These are phyloP conservation scores for Cladopsammia gracilis DNA, from an alignment of 64 coral and sea anemone genomes.

Conservation along the genomic window DNA sequence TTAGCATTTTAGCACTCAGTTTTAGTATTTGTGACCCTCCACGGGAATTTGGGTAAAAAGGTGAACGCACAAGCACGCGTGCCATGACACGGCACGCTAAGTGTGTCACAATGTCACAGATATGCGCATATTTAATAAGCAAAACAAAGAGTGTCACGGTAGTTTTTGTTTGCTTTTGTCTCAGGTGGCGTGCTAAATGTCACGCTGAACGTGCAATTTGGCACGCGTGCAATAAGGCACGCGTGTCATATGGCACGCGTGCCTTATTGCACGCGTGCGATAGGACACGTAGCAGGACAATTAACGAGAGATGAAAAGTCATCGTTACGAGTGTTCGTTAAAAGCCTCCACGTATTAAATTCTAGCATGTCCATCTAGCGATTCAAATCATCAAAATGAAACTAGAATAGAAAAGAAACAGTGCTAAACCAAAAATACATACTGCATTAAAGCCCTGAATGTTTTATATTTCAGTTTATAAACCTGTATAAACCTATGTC, in stretches of 20 bases:
- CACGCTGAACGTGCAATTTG: not conserved
- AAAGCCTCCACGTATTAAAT: too few relatives aligned
- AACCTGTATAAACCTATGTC: too few relatives aligned
- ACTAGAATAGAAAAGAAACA: too few relatives aligned
- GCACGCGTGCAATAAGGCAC: not conserved
- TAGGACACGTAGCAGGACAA: not conserved
- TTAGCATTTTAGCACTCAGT: too few relatives aligned
- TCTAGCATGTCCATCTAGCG: too few relatives aligned
- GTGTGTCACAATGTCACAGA: constrained; percentile 3
- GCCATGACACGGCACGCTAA: not conserved
- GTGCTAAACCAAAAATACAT: too few relatives aligned
- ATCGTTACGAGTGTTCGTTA: too few relatives aligned
- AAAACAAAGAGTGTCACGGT: constrained; percentile 1
- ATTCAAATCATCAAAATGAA: too few relatives aligned
- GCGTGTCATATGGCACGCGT: not conserved
- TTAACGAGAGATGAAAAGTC: too few relatives aligned
- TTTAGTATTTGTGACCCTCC: constrained; percentile 17
- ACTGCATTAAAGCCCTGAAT: too few relatives aligned
- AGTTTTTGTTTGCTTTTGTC: not conserved
- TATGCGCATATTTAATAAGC: not conserved
- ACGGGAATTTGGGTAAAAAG: not conserved
- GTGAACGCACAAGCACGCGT: not conserved
- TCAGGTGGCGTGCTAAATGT: not conserved
- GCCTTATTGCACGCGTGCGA: not conserved
- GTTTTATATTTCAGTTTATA: too few relatives aligned